Conservation (phyloP, 1,140 invertebrate genomes). For the Pachypsylla venusta region DNA sequence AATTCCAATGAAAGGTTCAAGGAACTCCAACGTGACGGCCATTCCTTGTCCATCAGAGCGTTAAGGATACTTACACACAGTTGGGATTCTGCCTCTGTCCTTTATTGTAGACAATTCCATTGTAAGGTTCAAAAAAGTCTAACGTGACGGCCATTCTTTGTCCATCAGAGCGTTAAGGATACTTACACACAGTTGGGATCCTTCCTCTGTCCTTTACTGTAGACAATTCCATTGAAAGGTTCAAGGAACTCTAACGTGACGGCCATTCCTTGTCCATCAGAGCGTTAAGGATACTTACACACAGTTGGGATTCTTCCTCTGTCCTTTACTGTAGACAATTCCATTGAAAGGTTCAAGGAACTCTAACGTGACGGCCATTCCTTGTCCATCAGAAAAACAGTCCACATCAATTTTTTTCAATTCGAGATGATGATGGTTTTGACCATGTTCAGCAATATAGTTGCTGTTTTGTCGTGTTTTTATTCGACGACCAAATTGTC, state of each 20-base stretch:
- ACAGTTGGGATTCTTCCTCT: constrained; percentile 47
- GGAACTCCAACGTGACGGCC: constrained; percentile 45
- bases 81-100: constrained; percentile 46
- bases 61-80: constrained; percentile 43
- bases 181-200: constrained; percentile 50
- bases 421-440: constrained; percentile 20
- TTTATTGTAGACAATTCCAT: constrained; percentile 58
- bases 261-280: constrained; percentile 34
- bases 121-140: constrained; percentile 44
- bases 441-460: constrained; percentile 17
- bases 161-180: constrained; percentile 25
- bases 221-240: constrained; percentile 51
- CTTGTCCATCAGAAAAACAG: constrained; percentile 33
- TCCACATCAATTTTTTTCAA: constrained; percentile 44
- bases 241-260: constrained; percentile 47
- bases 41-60: constrained; percentile 33
- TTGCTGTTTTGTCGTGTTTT: constrained; percentile 4
- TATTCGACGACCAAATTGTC: constrained; percentile 13
- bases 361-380: constrained; percentile 39
- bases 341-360: constrained; percentile 48
- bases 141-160: constrained; percentile 37
- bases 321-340: constrained; percentile 56
- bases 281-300: constrained; percentile 37
- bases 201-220: constrained; percentile 49
- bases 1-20: constrained; percentile 46